Conservation (phyloP, 2,888 invertebrate genomes). For the Keiferia lycopersicella region DNA sequence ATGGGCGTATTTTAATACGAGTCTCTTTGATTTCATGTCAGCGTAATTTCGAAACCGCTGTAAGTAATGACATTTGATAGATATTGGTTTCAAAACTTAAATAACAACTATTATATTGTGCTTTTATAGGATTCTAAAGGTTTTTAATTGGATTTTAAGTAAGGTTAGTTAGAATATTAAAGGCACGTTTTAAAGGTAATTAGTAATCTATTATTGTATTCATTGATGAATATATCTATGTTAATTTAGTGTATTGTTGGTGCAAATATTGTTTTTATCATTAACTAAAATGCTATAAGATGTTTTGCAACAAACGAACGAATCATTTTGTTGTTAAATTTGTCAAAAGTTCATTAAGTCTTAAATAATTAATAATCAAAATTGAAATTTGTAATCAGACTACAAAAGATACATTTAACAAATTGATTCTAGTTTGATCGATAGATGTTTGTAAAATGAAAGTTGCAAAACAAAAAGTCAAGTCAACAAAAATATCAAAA, state of each 20-base stretch:
- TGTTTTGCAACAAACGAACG: background rate
- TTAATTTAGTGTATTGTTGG: constrained; percentile 14
- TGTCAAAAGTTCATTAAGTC: background rate
- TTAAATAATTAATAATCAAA: background rate
- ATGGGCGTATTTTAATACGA: background rate
- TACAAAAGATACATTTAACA: too few relatives aligned
- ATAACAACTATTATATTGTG: background rate
- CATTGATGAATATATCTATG: constrained; percentile 8
- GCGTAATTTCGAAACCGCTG: constrained; percentile 34
- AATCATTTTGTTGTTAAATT: constrained; percentile 11
- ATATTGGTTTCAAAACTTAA: constrained; percentile 31
- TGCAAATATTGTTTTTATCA: background rate
- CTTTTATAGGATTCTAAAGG: background rate
- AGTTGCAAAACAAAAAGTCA: too few relatives aligned
- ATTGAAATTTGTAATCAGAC: background rate
- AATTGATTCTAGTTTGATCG: too few relatives aligned
- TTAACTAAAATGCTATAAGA: background rate
- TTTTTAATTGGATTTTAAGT: constrained; percentile 17
- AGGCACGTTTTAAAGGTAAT: constrained; percentile 8
- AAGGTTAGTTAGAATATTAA: constrained; percentile 13
- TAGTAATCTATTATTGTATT: constrained; percentile 12
- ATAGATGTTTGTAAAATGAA: too few relatives aligned
- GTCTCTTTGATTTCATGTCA: constrained; percentile 21
- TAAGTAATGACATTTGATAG: constrained; percentile 37
- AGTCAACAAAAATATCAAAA: too few relatives aligned